phyloP scores from a whole-genome alignment of 30 jellyfish, hydroid and myxozoan species.

The Haliclystus octoradiatus region DNA sequence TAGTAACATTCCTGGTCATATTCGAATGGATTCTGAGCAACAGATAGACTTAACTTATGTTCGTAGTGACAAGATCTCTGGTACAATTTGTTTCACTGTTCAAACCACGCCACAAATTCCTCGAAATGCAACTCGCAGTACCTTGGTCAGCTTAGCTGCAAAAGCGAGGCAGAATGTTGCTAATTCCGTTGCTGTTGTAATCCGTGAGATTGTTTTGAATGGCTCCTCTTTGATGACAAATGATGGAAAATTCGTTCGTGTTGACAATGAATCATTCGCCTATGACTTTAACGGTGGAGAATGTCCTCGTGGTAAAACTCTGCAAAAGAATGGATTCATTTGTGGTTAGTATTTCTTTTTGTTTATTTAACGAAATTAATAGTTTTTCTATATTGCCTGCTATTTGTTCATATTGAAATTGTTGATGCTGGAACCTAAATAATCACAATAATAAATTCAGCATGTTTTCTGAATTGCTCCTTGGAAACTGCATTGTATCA shows the following conservation, averaged over 20 bases:
- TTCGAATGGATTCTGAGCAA: background rate
- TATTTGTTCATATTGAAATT: too few species aligned
- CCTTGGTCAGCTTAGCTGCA: conserved; percentile 12
- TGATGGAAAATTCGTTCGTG: background rate
- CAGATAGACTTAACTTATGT: too few species aligned
- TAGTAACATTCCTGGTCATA: background rate
- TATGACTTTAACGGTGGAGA: conserved; percentile 31
- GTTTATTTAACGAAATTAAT: too few species aligned
- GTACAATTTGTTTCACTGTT: too few species aligned
- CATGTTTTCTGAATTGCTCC: too few species aligned
- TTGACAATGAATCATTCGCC: conserved; percentile 5
- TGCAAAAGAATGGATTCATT: conserved; percentile 43
- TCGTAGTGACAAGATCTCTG: too few species aligned
- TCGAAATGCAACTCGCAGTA: background rate
- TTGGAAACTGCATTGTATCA: too few species aligned
- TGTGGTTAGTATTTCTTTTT: conserved; percentile 28
- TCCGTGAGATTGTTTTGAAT: background rate
- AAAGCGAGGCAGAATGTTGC: conserved; percentile 23
- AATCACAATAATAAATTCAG: too few species aligned
- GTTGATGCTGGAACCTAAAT: too few species aligned
- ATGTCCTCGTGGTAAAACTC: conserved; percentile 21
- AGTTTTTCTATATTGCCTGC: background rate
- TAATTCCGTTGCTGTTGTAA: background rate
- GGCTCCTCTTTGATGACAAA: background rate
- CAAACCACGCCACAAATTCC: background rate